These are phyloP conservation scores for Podotricha telesiphe DNA, from an alignment of 2,888 invertebrate species.

Conservation along the genomic window DNA sequence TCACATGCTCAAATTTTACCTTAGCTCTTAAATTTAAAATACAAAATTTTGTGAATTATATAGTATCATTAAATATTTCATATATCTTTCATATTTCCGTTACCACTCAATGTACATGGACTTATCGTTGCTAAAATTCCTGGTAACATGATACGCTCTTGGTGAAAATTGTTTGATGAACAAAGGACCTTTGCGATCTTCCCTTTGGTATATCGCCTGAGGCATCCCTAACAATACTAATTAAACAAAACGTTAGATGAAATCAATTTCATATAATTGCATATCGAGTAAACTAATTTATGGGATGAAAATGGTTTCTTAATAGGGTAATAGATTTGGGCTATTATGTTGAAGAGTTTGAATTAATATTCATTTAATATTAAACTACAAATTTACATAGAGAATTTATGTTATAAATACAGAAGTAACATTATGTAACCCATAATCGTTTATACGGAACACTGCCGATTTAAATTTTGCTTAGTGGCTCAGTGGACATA, in stretches of 20 bases:
- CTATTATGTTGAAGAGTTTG: background rate
- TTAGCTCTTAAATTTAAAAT: too few relatives aligned
- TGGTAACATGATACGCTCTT: conserved; percentile 12
- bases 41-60: too few relatives aligned
- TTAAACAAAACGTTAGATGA: conserved; percentile 36
- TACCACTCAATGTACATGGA: background rate
- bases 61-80: too few relatives aligned
- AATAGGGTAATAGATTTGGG: conserved; percentile 12
- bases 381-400: background rate
- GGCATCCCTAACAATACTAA: conserved; percentile 35
- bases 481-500: too few relatives aligned
- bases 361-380: background rate
- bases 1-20: too few relatives aligned
- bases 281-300: conserved; percentile 34
- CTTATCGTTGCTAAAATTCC: conserved; percentile 19
- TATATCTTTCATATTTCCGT: background rate
- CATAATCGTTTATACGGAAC: too few relatives aligned
- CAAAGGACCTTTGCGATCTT: conserved; percentile 34
- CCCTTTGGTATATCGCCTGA: conserved; percentile 33
- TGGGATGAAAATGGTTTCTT: conserved; percentile 7
- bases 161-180: conserved; percentile 29
- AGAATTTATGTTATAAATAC: background rate
- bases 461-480: too few relatives aligned
- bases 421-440: too few relatives aligned
- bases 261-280: conserved; percentile 38